phyloP scores from a whole-genome alignment of 2,888 invertebrate species.

The Hybos culiciformis region DNA sequence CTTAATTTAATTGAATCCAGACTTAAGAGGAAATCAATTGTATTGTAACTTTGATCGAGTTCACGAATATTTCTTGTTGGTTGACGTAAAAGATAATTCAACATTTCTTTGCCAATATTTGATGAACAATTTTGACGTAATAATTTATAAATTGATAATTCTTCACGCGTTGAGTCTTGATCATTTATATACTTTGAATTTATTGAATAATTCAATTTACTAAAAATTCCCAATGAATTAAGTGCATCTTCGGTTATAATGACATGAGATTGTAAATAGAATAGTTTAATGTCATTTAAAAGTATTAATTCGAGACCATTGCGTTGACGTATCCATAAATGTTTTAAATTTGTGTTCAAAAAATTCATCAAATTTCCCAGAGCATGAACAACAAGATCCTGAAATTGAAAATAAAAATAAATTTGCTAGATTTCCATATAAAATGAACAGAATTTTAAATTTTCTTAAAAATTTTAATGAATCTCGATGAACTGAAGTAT shows the following conservation, averaged over 20 bases:
- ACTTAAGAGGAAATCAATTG: slow-evolving; percentile 13
- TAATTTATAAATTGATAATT: slow-evolving; percentile 26
- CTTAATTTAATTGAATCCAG: not conserved
- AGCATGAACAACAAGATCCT: slow-evolving; percentile 11
- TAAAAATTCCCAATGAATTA: slow-evolving; percentile 52
- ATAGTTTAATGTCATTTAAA: slow-evolving; percentile 13
- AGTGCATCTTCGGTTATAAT: slow-evolving; percentile 46
- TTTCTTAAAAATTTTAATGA: too few relatives aligned
- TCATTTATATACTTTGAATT: slow-evolving; percentile 41
- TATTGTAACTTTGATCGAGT: slow-evolving; percentile 11
- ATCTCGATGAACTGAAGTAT: too few relatives aligned
- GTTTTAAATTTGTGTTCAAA: slow-evolving; percentile 13
- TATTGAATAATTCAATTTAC: slow-evolving; percentile 38
- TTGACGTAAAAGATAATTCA: slow-evolving; percentile 13
- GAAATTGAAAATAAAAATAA: too few relatives aligned
- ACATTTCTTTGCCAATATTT: slow-evolving; percentile 11
- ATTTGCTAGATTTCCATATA: too few relatives aligned
- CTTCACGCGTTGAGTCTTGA: too few relatives aligned
- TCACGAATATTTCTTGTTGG: slow-evolving; percentile 12
- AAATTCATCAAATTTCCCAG: slow-evolving; percentile 16
- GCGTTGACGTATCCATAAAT: not conserved
- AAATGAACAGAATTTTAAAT: too few relatives aligned
- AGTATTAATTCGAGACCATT: slow-evolving; percentile 2
- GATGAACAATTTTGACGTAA: slow-evolving; percentile 15
- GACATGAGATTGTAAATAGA: slow-evolving; percentile 41